Base-by-base conservation (phyloP, 1,140 invertebrate genomes). In the Harpegnathos saltator region DNA sequence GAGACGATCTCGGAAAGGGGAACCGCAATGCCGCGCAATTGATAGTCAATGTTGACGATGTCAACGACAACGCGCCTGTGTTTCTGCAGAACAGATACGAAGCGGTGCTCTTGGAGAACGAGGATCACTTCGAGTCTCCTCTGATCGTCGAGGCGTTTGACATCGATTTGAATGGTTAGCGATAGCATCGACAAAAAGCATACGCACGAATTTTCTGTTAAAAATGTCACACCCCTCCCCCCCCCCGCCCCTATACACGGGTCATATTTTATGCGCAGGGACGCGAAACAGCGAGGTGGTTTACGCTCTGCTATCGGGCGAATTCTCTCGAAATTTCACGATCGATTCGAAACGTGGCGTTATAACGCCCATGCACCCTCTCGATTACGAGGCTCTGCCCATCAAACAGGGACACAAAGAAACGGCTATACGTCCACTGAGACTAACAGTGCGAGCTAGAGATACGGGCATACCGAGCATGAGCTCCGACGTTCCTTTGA, bases 21-120 rank as follows among this genome's bases (percentile, higher is more conserved):
- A 98, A 98, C 93, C 95, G 97, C 77, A 98, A 98, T 89, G 97
- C 98, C 0, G 97, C 96, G 2, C 98, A 98, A 92, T 93, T 99
- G 3, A 96, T 98, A 3, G 95, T 99, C 1, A 97, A 97, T 78
- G 96, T 99, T 58, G 96, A 97, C 90, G 98, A 99, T 93, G 96
- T 98, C 0, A 98, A 98, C 90, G 98, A 98, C 91, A 98, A 98
- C 91, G 95, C 97, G 0, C 98, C 98, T 0, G 95, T 97, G 75
- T 98, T 98, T 90, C 91, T 97, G 0, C 97, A 97, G 84, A 96
- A 95, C 54, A 96, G 96, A 88, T 99, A 98, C 89, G 98, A 98
- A 92, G 97, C 97, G 0, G 95, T 97, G 58, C 90, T 99, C 0
- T 90, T 97, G 69, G 98, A 99, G 92, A 98, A 98, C 90, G 96